A percentile compares a stretch with the other conserved stretches of the same genome.
phyloP scores from a whole-genome alignment of 2,113 vertebrate species.

The Lates calcarifer region DNA sequence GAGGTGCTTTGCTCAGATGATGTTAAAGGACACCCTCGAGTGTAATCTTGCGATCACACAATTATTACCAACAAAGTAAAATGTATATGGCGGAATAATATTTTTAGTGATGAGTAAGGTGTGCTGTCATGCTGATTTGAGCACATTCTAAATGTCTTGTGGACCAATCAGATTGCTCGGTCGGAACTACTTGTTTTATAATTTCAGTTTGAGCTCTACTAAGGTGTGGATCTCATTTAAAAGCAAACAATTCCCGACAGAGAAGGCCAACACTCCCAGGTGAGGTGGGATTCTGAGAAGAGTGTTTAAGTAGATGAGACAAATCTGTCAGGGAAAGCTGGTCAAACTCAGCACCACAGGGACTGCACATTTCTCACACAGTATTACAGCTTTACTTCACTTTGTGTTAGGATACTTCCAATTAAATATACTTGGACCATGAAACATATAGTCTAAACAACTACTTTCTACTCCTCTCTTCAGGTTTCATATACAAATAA shows the following conservation, averaged over 20 bases:
- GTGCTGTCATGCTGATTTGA: too few species aligned
- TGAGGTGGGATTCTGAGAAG: conserved; percentile 26
- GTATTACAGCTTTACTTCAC: conserved; percentile 13
- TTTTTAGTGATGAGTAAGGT: too few species aligned
- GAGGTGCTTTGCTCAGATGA: too few species aligned
- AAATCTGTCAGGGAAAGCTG: conserved; percentile 56
- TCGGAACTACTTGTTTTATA: too few species aligned
- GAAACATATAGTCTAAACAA: neutral
- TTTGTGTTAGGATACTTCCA: conserved; percentile 1
- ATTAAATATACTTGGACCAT: neutral
- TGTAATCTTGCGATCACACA: too few species aligned
- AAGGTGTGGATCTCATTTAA: conserved; percentile 47
- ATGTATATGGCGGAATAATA: too few species aligned
- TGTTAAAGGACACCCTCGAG: too few species aligned
- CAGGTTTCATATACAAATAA: neutral
- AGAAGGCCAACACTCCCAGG: conserved; percentile 24
- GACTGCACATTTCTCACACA: conserved; percentile 1
- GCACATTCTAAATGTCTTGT: too few species aligned
- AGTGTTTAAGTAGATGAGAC: conserved; percentile 49
- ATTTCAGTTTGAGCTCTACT: conserved; percentile 9
- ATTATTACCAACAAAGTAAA: too few species aligned
- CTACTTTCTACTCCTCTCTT: neutral
- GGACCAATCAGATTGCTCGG: too few species aligned
- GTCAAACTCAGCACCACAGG: conserved; percentile 35
- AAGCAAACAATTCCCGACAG: conserved; percentile 34